These are phyloP conservation scores for Parnassius glacialis DNA, from an alignment of 2,888 invertebrate species.

Conservation along the genomic window DNA sequence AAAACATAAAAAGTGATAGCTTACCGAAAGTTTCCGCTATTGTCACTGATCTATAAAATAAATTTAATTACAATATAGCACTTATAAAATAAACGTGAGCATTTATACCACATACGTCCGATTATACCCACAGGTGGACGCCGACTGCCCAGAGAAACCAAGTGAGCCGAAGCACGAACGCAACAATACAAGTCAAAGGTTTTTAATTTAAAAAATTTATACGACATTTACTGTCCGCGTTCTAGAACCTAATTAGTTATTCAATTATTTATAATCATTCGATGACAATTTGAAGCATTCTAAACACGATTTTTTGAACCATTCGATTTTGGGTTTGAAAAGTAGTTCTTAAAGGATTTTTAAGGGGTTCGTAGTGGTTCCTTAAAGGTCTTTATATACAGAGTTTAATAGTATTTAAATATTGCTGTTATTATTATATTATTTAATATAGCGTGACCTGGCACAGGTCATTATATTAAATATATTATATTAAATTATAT, in stretches of 20 bases:
- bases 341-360: too few relatives aligned
- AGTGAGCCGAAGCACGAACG: slow-evolving; percentile 7
- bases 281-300: too few relatives aligned
- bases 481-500: too few relatives aligned
- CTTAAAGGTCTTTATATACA: too few relatives aligned
- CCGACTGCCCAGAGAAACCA: slow-evolving; percentile 18
- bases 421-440: too few relatives aligned
- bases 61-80: slow-evolving; percentile 1
- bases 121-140: slow-evolving; percentile 12
- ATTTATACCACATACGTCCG: slow-evolving; percentile 18
- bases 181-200: slow-evolving; percentile 27
- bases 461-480: too few relatives aligned
- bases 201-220: slow-evolving; percentile 6
- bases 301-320: too few relatives aligned
- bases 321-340: too few relatives aligned
- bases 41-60: slow-evolving; percentile 6
- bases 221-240: neutral
- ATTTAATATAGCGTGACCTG: too few relatives aligned
- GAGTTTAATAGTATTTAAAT: too few relatives aligned
- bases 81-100: neutral
- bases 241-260: neutral
- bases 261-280: neutral
- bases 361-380: too few relatives aligned
- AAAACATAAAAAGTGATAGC: neutral
- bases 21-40: slow-evolving; percentile 5